Evolutionary conservation across 1,140 invertebrate genomes (phyloP).

Genomic region (Arion vulgaris): DNA sequence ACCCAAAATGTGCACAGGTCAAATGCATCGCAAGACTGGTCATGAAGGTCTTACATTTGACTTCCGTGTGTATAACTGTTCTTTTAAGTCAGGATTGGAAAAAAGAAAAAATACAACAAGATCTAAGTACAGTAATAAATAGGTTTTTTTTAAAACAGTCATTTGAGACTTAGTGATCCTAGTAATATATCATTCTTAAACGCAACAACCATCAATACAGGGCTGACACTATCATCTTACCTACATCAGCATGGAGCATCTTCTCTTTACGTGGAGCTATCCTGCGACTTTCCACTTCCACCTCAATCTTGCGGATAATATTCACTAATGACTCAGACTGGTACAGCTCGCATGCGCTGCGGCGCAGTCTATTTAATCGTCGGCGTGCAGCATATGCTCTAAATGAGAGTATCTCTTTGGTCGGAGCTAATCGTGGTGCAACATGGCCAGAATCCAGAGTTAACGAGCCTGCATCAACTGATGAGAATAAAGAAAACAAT

Average conservation of each 20-base stretch:
- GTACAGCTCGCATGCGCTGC: slow-evolving; percentile 71
- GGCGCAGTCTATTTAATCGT: slow-evolving; percentile 71
- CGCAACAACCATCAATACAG: too few relatives aligned
- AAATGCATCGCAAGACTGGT: too few relatives aligned
- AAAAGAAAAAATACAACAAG: too few relatives aligned
- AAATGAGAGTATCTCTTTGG: slow-evolving; percentile 74
- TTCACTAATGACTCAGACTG: slow-evolving; percentile 68
- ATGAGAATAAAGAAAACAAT: slow-evolving; percentile 35
- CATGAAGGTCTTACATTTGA: too few relatives aligned
- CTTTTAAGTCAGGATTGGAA: too few relatives aligned
- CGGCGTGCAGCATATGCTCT: slow-evolving; percentile 71
- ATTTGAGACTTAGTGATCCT: too few relatives aligned
- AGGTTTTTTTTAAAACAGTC: too few relatives aligned
- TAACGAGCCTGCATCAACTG: slow-evolving; percentile 67
- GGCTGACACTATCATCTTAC: too few relatives aligned
- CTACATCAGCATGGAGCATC: slow-evolving; percentile 73
- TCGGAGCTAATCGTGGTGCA: slow-evolving; percentile 66
- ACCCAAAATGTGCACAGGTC: too few relatives aligned
- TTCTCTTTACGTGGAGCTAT: slow-evolving; percentile 72
- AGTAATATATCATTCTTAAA: too few relatives aligned
- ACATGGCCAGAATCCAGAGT: slow-evolving; percentile 46
- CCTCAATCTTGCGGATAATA: slow-evolving; percentile 71
- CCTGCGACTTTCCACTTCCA: slow-evolving; percentile 71
- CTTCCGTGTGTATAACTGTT: too few relatives aligned
- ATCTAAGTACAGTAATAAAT: too few relatives aligned